These are phyloP conservation scores for Lampropteryx suffumata DNA, from an alignment of 2,888 invertebrate genomes.

Conservation along the genomic window DNA sequence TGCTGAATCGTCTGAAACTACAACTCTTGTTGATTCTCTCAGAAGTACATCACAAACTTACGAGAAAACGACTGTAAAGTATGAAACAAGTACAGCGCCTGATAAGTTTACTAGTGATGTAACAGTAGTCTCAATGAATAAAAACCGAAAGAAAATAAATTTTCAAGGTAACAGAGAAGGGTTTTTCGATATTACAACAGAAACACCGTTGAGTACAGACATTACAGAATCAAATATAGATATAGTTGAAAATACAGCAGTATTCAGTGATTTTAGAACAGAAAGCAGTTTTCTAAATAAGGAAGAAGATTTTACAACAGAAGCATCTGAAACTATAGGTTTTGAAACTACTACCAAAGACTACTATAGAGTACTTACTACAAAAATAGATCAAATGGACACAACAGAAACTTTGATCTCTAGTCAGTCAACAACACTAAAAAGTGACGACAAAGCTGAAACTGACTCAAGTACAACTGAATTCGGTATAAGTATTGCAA, in stretches of 20 bases:
- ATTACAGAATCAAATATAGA: not conserved
- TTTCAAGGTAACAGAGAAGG: slow-evolving; percentile 4
- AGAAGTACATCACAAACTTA: not conserved
- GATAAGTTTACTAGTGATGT: not conserved
- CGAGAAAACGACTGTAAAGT: not conserved
- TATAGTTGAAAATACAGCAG: not conserved
- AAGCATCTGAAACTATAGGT: not conserved
- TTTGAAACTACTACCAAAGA: not conserved
- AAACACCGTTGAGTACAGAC: slow-evolving; percentile 1
- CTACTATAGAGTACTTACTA: not conserved
- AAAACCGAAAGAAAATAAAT: slow-evolving; percentile 15
- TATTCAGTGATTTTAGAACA: not conserved
- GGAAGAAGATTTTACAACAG: not conserved
- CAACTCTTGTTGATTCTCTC: not conserved
- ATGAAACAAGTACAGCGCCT: not conserved
- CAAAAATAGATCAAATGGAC: not conserved
- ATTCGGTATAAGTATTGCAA: not conserved
- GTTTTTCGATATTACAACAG: slow-evolving; percentile 7
- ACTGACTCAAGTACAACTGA: slow-evolving; percentile 2
- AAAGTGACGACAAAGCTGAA: not conserved
- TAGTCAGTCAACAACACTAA: not conserved
- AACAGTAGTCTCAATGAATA: not conserved
- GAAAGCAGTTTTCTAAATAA: not conserved
- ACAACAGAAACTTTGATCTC: not conserved
- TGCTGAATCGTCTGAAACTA: not conserved